These are phyloP conservation scores for Pomacea maculata DNA, from an alignment of 1,140 invertebrate genomes.

Conservation along the genomic window DNA sequence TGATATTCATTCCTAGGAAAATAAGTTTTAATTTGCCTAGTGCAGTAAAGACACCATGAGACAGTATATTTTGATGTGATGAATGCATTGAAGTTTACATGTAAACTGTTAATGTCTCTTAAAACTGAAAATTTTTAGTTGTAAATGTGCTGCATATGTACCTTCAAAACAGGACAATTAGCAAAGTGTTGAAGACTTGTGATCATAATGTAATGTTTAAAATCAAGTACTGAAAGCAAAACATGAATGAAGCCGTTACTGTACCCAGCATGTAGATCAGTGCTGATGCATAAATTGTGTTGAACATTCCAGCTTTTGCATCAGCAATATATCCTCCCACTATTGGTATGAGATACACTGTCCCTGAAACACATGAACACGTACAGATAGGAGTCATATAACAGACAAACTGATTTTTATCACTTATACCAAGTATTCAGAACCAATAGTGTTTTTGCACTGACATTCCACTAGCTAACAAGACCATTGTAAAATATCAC, in stretches of 20 bases:
- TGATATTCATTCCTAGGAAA: no score
- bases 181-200: neutral
- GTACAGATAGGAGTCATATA: no score
- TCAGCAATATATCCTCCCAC: conserved; percentile 55
- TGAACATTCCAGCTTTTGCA: conserved; percentile 53
- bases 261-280: conserved; percentile 54
- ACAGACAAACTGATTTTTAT: no score
- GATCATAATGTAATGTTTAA: conserved; percentile 4
- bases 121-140: neutral
- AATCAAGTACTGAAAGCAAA: neutral
- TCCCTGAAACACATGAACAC: conserved; percentile 36
- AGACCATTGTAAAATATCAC: no score
- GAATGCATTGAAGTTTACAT: no score
- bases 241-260: neutral
- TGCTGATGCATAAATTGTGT: conserved; percentile 49
- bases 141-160: neutral
- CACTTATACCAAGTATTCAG: no score
- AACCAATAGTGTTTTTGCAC: no score
- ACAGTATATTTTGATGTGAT: no score
- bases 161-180: neutral
- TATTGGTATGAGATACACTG: conserved; percentile 53
- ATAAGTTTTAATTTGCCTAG: no score
- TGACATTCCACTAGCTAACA: no score
- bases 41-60: no score
- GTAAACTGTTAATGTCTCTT: no score